A percentile compares a stretch with the other conserved stretches of the same genome.
These are phyloP conservation scores for Prochilodus magdalenae DNA, from an alignment of 2,113 vertebrate genomes.

Conservation along the genomic window DNA sequence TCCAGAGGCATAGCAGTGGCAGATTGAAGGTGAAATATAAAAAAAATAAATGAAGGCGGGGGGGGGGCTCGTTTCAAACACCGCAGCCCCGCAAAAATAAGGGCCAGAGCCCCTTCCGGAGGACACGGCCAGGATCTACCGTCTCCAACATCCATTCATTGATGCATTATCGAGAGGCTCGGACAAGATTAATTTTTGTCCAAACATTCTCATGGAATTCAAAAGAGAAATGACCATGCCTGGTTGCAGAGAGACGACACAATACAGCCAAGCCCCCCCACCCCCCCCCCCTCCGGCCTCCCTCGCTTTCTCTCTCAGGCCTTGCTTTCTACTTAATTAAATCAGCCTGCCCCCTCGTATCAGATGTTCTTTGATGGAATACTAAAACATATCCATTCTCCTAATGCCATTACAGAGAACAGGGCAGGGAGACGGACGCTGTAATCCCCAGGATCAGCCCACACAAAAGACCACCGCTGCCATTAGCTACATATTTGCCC, in stretches of 20 bases:
- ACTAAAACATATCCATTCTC: constrained; percentile 76
- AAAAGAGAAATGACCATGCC: constrained; percentile 11
- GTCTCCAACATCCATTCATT: constrained; percentile 18
- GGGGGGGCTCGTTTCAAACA: constrained; percentile 20
- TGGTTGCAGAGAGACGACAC: constrained; percentile 27
- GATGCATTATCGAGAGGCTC: neutral
- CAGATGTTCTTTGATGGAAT: constrained; percentile 79
- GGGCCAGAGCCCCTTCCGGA: neutral
- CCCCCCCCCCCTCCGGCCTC: constrained; percentile 9
- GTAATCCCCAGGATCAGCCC: constrained; percentile 73
- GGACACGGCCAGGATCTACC: constrained; percentile 6
- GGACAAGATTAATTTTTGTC: constrained; percentile 38
- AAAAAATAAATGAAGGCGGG: no score
- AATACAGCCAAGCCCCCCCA: constrained; percentile 22
- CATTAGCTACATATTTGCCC: constrained; percentile 67
- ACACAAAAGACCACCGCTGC: constrained; percentile 69
- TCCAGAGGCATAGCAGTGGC: neutral
- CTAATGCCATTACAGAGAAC: constrained; percentile 76
- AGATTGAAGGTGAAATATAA: neutral
- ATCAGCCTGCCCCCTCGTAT: constrained; percentile 72
- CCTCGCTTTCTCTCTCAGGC: constrained; percentile 52
- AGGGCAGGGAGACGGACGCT: constrained; percentile 72
- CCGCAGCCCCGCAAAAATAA: neutral
- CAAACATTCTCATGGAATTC: constrained; percentile 46
- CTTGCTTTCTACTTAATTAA: constrained; percentile 78